Conservation (phyloP, 1,140 invertebrate species). For the Chlorops oryzae region DNA sequence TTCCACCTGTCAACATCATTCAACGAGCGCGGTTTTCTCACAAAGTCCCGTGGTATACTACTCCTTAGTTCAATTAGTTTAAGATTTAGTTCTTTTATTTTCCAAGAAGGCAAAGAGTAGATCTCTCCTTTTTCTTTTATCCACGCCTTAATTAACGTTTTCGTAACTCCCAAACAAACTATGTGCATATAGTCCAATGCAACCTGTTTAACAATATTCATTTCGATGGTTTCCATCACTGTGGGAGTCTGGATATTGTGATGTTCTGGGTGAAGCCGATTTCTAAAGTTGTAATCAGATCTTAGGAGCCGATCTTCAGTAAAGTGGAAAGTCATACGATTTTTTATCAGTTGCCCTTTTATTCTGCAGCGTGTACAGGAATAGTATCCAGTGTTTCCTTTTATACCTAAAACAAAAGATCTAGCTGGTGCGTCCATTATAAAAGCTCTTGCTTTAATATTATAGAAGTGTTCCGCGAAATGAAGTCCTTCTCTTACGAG, state of each 20-base stretch:
- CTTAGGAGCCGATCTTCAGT: not conserved
- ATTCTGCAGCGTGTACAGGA: conserved; percentile 1
- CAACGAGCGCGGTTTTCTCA: not conserved
- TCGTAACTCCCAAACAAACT: too few species aligned
- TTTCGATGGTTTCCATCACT: not conserved
- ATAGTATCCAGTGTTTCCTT: too few species aligned
- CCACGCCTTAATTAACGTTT: conserved; percentile 5
- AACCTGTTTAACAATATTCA: not conserved
- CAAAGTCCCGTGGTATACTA: not conserved
- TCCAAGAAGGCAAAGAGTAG: not conserved
- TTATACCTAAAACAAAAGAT: too few species aligned
- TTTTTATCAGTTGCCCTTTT: not conserved
- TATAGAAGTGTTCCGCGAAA: too few species aligned
- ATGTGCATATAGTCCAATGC: conserved; percentile 6
- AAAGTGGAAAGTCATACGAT: not conserved
- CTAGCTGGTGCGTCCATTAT: too few species aligned
- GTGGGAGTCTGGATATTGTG: not conserved
- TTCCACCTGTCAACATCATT: conserved; percentile 6
- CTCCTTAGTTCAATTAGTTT: not conserved
- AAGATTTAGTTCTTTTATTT: not conserved
- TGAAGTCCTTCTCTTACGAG: too few species aligned
- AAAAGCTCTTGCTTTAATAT: too few species aligned
- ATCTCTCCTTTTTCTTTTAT: conserved; percentile 1
- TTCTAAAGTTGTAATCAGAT: not conserved
- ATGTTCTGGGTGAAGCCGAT: conserved; percentile 1